Evolutionary conservation across 2,113 vertebrate genomes (phyloP).

Genomic region (Gobio gobio): DNA sequence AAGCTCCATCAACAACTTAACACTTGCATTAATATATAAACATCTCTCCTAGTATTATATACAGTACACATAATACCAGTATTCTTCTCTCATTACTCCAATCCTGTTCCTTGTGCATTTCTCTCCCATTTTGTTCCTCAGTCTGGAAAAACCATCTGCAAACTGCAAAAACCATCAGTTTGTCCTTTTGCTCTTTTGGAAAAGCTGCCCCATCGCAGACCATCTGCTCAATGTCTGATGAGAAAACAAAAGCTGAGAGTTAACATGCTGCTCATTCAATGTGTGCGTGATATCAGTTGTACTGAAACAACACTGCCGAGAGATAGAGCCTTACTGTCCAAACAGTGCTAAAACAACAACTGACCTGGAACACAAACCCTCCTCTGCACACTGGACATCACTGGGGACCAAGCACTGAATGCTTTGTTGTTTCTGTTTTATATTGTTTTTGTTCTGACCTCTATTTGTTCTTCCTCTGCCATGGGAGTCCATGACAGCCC

Average conservation of each 20-base stretch:
- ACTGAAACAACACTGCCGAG: conserved; percentile 41
- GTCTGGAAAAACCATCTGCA: conserved; percentile 4
- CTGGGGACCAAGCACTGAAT: background rate
- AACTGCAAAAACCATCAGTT: conserved; percentile 47
- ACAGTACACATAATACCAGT: background rate
- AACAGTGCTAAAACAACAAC: conserved; percentile 30
- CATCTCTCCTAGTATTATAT: conserved; percentile 27
- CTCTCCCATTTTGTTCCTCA: conserved; percentile 30
- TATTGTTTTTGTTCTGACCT: background rate
- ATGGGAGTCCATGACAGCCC: background rate
- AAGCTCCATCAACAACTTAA: background rate
- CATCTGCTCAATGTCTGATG: conserved; percentile 57
- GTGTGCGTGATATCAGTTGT: conserved; percentile 40
- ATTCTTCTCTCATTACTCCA: conserved; percentile 39
- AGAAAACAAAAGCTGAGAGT: conserved; percentile 53
- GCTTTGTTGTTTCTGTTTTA: background rate
- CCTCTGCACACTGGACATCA: background rate
- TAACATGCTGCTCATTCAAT: conserved; percentile 20
- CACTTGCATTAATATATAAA: conserved; percentile 22
- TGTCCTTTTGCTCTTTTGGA: conserved; percentile 44
- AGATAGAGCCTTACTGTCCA: conserved; percentile 42
- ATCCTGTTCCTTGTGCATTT: conserved; percentile 21
- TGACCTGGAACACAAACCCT: conserved; percentile 6
- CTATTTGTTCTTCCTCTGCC: background rate
- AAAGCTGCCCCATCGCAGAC: conserved; percentile 20